A percentile compares a stretch with the other conserved stretches of the same genome.
These are phyloP conservation scores for Conopomorpha cramerella DNA, from an alignment of 1,140 invertebrate genomes.

Conservation along the genomic window DNA sequence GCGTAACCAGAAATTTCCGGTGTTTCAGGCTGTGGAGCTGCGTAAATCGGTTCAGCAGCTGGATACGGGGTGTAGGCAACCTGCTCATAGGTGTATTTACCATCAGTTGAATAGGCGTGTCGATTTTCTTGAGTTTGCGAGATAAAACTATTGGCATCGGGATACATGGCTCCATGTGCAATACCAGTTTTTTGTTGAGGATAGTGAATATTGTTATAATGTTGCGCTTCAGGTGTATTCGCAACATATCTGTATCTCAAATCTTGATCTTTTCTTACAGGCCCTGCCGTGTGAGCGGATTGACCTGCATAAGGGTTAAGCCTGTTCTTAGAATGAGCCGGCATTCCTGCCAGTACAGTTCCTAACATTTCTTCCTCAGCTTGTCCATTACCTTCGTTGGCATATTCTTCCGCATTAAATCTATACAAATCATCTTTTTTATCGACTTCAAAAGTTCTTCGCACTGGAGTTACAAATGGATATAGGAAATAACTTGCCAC, in stretches of 20 bases:
- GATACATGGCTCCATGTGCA: conserved; percentile 50
- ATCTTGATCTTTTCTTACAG: conserved; percentile 50
- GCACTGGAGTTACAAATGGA: conserved; percentile 69
- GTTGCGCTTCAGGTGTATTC: conserved; percentile 27
- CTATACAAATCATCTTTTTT: conserved; percentile 66
- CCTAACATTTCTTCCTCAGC: conserved; percentile 75
- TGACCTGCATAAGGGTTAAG: conserved; percentile 50
- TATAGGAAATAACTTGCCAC: conserved; percentile 77
- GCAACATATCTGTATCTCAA: conserved; percentile 48
- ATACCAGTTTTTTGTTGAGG: conserved; percentile 52
- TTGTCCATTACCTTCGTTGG: conserved; percentile 65
- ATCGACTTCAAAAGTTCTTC: conserved; percentile 69
- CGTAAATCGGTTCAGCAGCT: conserved; percentile 49
- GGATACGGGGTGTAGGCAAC: conserved; percentile 32
- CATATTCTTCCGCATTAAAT: conserved; percentile 68
- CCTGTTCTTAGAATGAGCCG: conserved; percentile 48
- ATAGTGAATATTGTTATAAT: conserved; percentile 39
- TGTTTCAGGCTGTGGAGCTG: conserved; percentile 28
- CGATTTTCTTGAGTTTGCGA: conserved; percentile 41
- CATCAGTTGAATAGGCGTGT: conserved; percentile 39
- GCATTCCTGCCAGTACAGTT: conserved; percentile 76
- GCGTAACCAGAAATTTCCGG: conserved; percentile 28
- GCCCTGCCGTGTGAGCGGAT: conserved; percentile 32
- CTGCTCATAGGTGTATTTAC: conserved; percentile 25
- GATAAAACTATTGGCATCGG: conserved; percentile 42